Evolutionary conservation across 2,113 vertebrate species (phyloP), one percentile per base, ranked within the genome.

Genomic region (Calonectris borealis): DNA sequence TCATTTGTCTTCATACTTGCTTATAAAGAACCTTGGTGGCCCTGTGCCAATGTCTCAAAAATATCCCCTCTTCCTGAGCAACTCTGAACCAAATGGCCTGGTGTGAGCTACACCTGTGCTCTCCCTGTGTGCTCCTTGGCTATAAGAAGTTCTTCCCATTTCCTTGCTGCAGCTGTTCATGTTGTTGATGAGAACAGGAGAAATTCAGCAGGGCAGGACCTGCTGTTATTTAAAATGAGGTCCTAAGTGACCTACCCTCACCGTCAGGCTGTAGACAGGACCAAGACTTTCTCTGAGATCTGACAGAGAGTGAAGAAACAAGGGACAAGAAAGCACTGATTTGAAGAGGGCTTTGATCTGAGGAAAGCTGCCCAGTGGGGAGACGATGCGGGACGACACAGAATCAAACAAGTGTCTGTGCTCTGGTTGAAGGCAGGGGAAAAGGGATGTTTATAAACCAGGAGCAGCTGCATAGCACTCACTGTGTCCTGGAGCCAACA

Each of bases 381-480:
- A 92, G 49, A 88, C 3, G 3, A 21, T 24, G 7, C 6, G 27
- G 48, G 60, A 70, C 6, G 24, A 86, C 54, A 64, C 18, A 55
- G 80, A 86, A 91, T 71, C 57, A 95, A 91, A 78, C 1, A 44
- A 81, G n/a, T 42, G 29, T 40, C 55, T 86, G 70, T 62, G 27
- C 51, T 69, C 16, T 0, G 0, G 26, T 11, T 0, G 2, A 84
- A 92, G 73, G 34, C 49, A 80, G 60, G 44, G 80, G 27, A 75
- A 96, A 83, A 24, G 48, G 83, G 46, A 84, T 96, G 73, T 96
- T 97, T 95, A 94, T 71, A 61, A 86, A 84, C 19, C 61, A 48
- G 66, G 40, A 88, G n/a, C 92, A 93, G 69, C 77, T 93, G 76
- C 42, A 42, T 24, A 68, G 55, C 3, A 21, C 38, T 51, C 2